Conservation (phyloP, 2,113 vertebrate genomes). For the Engystomops pustulosus region DNA sequence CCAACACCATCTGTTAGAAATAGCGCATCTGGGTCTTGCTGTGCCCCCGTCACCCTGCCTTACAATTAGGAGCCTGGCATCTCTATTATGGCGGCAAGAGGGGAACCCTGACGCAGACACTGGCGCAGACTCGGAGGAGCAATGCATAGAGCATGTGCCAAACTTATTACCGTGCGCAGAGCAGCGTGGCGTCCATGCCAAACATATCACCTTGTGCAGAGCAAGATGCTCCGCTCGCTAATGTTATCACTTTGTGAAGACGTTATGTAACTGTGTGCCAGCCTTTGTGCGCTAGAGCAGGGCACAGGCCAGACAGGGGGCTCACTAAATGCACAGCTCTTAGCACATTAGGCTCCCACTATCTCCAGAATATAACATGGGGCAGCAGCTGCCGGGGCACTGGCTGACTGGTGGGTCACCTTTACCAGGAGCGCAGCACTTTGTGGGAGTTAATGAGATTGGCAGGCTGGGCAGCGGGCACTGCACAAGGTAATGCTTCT, state of each 20-base stretch:
- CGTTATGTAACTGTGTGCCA: background rate
- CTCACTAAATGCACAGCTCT: slow-evolving; percentile 1
- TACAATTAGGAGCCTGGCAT: slow-evolving; percentile 60
- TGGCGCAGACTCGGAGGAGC: slow-evolving; percentile 43
- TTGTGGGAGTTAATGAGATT: slow-evolving; percentile 37
- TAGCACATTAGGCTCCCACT: slow-evolving; percentile 1
- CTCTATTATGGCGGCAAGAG: slow-evolving; percentile 56
- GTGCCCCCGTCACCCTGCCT: slow-evolving; percentile 60
- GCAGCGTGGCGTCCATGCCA: background rate
- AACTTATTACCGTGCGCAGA: slow-evolving; percentile 53
- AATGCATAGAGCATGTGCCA: slow-evolving; percentile 52
- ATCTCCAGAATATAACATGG: background rate
- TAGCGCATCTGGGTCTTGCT: slow-evolving; percentile 66
- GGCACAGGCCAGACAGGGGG: background rate
- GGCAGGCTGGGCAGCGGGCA: slow-evolving; percentile 10
- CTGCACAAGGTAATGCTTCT: slow-evolving; percentile 40
- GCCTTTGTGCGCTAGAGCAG: background rate
- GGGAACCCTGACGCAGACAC: slow-evolving; percentile 55
- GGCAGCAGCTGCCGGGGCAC: background rate
- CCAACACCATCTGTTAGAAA: slow-evolving; percentile 76
- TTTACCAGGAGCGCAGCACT: slow-evolving; percentile 34
- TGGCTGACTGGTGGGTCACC: slow-evolving; percentile 1
- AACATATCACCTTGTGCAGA: slow-evolving; percentile 35
- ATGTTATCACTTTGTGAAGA: slow-evolving; percentile 36
- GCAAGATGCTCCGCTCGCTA: slow-evolving; percentile 27